Evolutionary conservation across 2,888 invertebrate genomes (phyloP), one percentile per base, ranked within the genome.

Genomic region (Matsumyia berberina): DNA sequence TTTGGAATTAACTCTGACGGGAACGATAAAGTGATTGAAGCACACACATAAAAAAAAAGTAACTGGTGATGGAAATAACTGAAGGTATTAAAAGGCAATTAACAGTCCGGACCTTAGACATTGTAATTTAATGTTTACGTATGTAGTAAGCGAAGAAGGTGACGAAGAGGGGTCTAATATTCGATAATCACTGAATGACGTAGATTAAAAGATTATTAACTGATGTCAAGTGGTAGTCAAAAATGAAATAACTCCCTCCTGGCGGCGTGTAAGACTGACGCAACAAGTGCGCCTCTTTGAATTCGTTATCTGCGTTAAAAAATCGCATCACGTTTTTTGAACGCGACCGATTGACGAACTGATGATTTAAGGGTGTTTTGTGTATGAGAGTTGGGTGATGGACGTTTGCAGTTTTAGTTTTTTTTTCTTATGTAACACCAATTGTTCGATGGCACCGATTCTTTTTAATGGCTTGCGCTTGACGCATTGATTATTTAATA

Each of bases 251-350:
- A 24, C 24, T 24, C 1, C 24, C 24, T 24, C 24, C 24, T 24
- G 24, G 49, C n/a, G 5, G 31, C 1, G 8, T 12, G n/a, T 31
- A 51, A 51, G 31, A 51, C 31, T 51, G 31, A 31, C 31, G n/a
- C 11, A 31, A 8, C 15, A 53, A 53, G 33, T 53, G 15, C 15
- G 53, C 2, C 4, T 5, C 9, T 33, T 4, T 35, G n/a, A 17
- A 64, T 24, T 19, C 9, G 19, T 64, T 46, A 49, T 37, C 39
- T 6, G 19, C 19, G 12, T 64, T 4, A 64, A 57, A 42, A 49
- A 70, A 8, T 70, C 15, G 17, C n/a, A 49, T 44, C 70, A 70
- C 49, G 57, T 70, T 70, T 70, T 49, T 1, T 17, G 46, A 58
- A 44, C 33, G 11, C 57, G 46, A 58, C n/a, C 12, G 37, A 49